Base-by-base conservation (phyloP, 64 coral and sea anemone genomes). In the Actinia tenebrosa region DNA sequence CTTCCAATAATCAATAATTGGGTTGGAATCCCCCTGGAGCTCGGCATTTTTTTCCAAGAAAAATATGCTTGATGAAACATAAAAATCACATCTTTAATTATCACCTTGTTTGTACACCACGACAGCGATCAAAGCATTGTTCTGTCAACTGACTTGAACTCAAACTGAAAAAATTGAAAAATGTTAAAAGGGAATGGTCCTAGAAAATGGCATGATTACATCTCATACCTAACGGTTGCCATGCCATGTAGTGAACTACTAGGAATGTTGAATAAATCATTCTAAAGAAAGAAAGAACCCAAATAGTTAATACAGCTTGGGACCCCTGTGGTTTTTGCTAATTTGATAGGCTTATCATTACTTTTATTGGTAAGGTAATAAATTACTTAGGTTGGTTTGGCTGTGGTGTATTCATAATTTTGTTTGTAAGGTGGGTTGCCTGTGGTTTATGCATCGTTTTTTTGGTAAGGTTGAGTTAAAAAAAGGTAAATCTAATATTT, bases 91-190 rank as follows among this genome's bases (percentile, higher is more conserved):
- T 37, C 30, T 37, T 37, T 20, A 10, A 22, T 45, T 20, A 8
- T 53, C 52, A 97, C 94, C 91, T 90, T 80, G 83, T 55, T 4
- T 87, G 53, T 5, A 66, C 20, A 26, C 71, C 75, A 2, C 79
- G 45, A 30, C 75, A 93, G 62, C 94, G 87, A 13, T 83, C 83
- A 20, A 82, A 80, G n/a, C 91, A 90, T 69, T 88, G 85, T 18
- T 93, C 91, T 84, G 90, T 86, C 94, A 91, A 97, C 60, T 97
- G 91, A 58, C 53, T 55, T 56, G 87, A 50, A 87, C 88, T 86
- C 22, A 77, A 30, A 88, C 91, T 92, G 45, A 15, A 90, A 89
- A 53, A 60, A 75, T 59, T 4, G 43, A 16, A 93, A 86, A 79
- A 44, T 10, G 83, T 63, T 37, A 56, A 84, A 84, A 43, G 1